Evolutionary conservation across 2,113 vertebrate species (phyloP).

Genomic region (Tympanuchus pallidicinctus): DNA sequence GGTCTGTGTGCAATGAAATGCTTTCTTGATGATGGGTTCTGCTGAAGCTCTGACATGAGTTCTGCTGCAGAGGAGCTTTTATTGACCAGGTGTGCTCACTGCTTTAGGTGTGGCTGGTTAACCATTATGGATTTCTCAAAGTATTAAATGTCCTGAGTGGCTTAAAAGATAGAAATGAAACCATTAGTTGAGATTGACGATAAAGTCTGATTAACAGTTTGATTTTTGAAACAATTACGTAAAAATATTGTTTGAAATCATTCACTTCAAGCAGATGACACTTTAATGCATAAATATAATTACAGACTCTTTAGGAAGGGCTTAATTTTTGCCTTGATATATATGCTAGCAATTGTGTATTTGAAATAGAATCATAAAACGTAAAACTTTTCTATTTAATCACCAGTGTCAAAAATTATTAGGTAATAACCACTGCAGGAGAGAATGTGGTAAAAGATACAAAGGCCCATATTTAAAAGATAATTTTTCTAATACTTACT

Average conservation of each 20-base stretch:
- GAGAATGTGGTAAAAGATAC: conserved; percentile 79
- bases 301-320: conserved; percentile 69
- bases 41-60: fast-evolving
- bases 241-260: conserved; percentile 81
- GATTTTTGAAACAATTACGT: conserved; percentile 79
- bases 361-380: conserved; percentile 85
- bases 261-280: conserved; percentile 73
- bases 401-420: conserved; percentile 84
- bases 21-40: neutral
- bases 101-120: neutral
- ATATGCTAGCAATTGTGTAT: conserved; percentile 79
- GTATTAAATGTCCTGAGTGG: neutral
- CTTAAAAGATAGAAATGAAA: conserved; percentile 27
- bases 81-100: neutral
- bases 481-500: conserved; percentile 81
- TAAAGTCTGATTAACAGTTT: conserved; percentile 76
- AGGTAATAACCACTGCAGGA: conserved; percentile 79
- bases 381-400: conserved; percentile 83
- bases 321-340: conserved; percentile 80
- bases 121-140: conserved; percentile 21
- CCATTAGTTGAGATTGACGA: conserved; percentile 65
- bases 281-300: conserved; percentile 84
- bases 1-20: neutral
- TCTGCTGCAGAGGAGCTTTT: neutral
- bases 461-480: conserved; percentile 81